Evolutionary conservation across 64 coral and sea anemone genomes (phyloP).

Genomic region (Hydrozoanthus tunicans): DNA sequence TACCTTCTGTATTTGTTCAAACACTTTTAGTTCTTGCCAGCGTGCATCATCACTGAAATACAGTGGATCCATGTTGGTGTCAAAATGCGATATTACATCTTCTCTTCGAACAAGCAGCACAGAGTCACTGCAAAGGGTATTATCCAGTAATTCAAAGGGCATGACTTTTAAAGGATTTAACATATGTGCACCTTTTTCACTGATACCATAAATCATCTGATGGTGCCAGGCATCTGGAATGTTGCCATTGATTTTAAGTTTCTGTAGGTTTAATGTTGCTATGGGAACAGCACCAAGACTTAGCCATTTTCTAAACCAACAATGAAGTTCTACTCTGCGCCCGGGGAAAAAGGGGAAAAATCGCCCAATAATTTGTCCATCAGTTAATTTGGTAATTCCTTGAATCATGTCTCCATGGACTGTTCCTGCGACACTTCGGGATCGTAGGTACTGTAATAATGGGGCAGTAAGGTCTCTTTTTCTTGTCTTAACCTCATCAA

Average conservation of each 20-base stretch:
- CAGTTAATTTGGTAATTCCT: conserved; percentile 61
- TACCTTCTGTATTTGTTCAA: conserved; percentile 71
- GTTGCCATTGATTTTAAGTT: conserved; percentile 50
- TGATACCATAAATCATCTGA: conserved; percentile 83
- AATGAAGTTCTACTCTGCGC: conserved; percentile 54
- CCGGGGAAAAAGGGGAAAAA: conserved; percentile 81
- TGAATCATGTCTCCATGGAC: conserved; percentile 66
- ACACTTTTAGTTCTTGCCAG: conserved; percentile 67
- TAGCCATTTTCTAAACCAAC: conserved; percentile 81
- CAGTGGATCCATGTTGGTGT: conserved; percentile 42
- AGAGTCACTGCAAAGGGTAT: conserved; percentile 77
- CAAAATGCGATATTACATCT: conserved; percentile 72
- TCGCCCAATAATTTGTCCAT: conserved; percentile 43
- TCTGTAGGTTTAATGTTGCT: conserved; percentile 76
- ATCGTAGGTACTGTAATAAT: conserved; percentile 62
- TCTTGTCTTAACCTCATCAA: conserved; percentile 64
- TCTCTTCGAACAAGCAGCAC: conserved; percentile 63
- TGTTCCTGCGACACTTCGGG: conserved; percentile 81
- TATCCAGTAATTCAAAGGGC: conserved; percentile 45
- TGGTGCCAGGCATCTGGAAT: conserved; percentile 93
- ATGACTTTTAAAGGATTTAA: conserved; percentile 61
- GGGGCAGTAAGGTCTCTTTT: conserved; percentile 71
- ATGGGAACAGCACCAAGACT: conserved; percentile 66
- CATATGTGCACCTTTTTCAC: conserved; percentile 61
- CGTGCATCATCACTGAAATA: background rate